Evolutionary conservation across 2,113 vertebrate genomes (phyloP).

Genomic region (Cyanoderma ruficeps): DNA sequence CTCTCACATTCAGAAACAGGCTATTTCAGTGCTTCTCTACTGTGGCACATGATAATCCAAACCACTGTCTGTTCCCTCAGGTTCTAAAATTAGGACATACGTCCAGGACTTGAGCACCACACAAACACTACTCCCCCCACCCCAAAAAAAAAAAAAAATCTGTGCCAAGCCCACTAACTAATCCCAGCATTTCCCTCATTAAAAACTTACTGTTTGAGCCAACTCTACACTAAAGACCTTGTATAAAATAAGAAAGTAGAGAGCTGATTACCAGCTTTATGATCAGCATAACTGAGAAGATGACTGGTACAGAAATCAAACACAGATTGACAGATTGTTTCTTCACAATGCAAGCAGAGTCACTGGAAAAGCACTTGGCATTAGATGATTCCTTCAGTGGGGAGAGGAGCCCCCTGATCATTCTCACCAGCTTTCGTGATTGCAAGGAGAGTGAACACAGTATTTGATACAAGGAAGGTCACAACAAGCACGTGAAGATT

Average conservation of each 20-base stretch:
- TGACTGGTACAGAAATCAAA: neutral
- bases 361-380: neutral
- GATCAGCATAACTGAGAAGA: neutral
- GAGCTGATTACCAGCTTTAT: neutral
- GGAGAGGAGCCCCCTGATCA: neutral
- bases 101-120: neutral
- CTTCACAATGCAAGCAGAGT: neutral
- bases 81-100: neutral
- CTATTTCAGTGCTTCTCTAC: neutral
- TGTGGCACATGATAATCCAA: neutral
- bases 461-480: neutral
- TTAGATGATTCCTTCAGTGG: neutral
- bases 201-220: neutral
- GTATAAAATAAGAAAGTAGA: neutral
- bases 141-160: neutral
- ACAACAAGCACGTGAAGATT: neutral
- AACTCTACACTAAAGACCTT: neutral
- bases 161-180: neutral
- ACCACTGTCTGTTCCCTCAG: neutral
- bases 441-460: neutral
- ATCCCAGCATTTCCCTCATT: neutral
- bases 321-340: neutral
- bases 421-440: neutral
- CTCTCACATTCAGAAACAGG: neutral
- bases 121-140: neutral